Base-by-base conservation (phyloP, 1,140 invertebrate species). In the Andricus grossulariae region DNA sequence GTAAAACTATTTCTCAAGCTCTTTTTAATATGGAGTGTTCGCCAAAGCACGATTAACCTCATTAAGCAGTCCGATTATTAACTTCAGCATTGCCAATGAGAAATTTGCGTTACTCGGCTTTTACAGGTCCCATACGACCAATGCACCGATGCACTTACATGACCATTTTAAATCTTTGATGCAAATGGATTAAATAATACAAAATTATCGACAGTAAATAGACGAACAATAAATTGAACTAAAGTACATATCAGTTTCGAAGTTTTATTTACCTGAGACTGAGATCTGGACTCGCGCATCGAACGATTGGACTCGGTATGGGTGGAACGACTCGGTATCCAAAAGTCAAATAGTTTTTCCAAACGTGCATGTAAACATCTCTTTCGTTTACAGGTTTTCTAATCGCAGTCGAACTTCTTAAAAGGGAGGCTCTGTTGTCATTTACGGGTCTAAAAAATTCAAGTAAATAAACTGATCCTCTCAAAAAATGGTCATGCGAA, bases 331-430 rank as follows among this genome's bases (percentile, higher is more conserved):
- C 96, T 78, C 97, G 93, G 92, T 98, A 99, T 3, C 97, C 97
- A 92, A 98, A 96, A 13, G 97, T 97, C 72, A 98, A 94, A 90
- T 99, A 99, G 92, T 99, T 99, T 86, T 98, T 96, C 98, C 98
- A 99, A 0, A 99, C 93, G 88, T 96, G 94, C 92, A 99, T 95
- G 89, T 99, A 98, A 55, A 97, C 94, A 88, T 99, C 98, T 83
- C 97, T 92, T 91, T 98, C 97, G 82, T 96, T 98, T 52, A 96
- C 94, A 45, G 96, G 97, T 88, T 98, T 98, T 89, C 96, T 93
- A 74, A 97, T 92, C 81, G 94, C 91, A 75, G 96, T 92, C 87
- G 95, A 94, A 88, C 95, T 94, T 88, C 97, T 89, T 49, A 99
- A 92, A 11, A 99, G 92, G 0, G 98, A 99, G 3, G 98, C 97